Base-by-base conservation (phyloP, 2,888 invertebrate species). In the Phalera bucephala region DNA sequence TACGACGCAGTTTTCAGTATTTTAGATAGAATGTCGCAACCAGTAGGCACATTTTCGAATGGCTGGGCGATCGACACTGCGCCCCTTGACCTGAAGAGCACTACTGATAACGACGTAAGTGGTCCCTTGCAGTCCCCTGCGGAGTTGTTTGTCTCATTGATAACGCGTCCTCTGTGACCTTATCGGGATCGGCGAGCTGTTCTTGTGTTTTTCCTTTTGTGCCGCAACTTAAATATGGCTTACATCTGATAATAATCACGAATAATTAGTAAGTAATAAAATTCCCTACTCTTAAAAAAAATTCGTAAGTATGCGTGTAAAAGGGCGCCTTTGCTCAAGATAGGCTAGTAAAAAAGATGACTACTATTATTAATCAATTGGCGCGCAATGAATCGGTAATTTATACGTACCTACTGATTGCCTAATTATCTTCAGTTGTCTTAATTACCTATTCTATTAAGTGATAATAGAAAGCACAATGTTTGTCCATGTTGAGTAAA, bases 61-160 rank as follows among this genome's bases (percentile, higher is more conserved):
- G 87, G 88, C 55, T 89, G 88, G 88, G 85, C 88, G 58, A 84
- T 84, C 56, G 88, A 89, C 30, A 70, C 82, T 43, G 70, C 75
- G 66, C 87, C 88, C 40, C 66, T 78, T 80, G 88, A 88, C 84
- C 85, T 74, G 60, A 68, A 70, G 64, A 72, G 58, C 63, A 56
- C 76, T 35, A 59, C 51, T 33, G 86, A 88, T 85, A 86, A 74
- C 63, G 80, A 83, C 55, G 88, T 88, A 85, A 87, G 87, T 76
- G 75, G 72, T 72, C 88, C 87, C 88, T 88, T 80, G 85, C 79
- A 58, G n/a, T 2, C 6, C 21, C 21, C 49, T 55, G 41, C 79
- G 58, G 61, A 74, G 72, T 82, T 86, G 83, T 87, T 88, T 85
- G 75, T 85, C 66, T 75, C 28, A 34, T 40, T 43, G 76, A 76